phyloP scores from a whole-genome alignment of 2,797 vertebrate species.

The Notolabrus celidotus region DNA sequence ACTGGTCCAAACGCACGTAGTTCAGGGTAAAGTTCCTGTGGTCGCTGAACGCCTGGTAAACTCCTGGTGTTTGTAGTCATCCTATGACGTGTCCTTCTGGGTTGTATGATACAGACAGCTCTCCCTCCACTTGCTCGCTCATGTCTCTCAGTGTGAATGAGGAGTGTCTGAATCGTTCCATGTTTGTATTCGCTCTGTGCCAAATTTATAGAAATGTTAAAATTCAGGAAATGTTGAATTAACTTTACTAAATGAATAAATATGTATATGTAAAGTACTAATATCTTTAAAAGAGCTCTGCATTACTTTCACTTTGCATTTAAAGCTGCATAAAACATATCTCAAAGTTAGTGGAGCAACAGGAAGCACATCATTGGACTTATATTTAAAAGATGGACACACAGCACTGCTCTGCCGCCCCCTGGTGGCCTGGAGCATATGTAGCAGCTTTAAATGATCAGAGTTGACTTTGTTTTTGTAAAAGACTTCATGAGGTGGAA shows the following conservation, averaged over 20 bases:
- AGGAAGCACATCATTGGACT: background rate
- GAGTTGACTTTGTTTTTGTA: constrained; percentile 7
- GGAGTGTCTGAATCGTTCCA: background rate
- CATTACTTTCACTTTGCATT: constrained; percentile 31
- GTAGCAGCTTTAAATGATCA: constrained; percentile 42
- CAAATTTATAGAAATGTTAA: constrained; percentile 33
- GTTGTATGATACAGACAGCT: too few species aligned
- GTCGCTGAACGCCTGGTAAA: too few species aligned
- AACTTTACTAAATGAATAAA: background rate
- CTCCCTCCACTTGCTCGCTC: too few species aligned
- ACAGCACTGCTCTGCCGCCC: constrained; percentile 13
- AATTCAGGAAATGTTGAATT: constrained; percentile 23
- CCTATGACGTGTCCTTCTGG: too few species aligned
- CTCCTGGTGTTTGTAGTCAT: too few species aligned
- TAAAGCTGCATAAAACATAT: constrained; percentile 40
- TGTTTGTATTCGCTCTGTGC: constrained; percentile 55
- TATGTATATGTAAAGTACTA: background rate
- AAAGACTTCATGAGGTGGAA: constrained; percentile 3
- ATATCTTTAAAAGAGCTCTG: constrained; percentile 26
- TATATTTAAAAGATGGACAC: background rate
- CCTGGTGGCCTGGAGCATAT: constrained; percentile 4
- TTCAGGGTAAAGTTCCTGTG: too few species aligned
- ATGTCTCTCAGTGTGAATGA: background rate
- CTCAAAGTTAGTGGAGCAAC: constrained; percentile 9
- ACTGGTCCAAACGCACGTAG: too few species aligned